phyloP scores from a whole-genome alignment of 2,797 vertebrate species.

The Lophotriccus pileatus region DNA sequence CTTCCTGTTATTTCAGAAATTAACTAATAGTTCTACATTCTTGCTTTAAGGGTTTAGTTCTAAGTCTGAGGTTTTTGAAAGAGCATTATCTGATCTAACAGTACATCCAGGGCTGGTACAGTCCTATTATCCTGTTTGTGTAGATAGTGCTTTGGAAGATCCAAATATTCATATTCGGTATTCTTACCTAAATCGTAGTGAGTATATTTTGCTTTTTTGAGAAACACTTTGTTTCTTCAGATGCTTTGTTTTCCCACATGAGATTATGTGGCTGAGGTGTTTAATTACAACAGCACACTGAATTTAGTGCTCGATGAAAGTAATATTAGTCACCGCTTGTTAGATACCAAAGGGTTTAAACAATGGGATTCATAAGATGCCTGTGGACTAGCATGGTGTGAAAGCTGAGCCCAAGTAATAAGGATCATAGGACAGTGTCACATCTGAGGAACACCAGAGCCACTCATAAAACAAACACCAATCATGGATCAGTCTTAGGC shows the following conservation, averaged over 20 bases:
- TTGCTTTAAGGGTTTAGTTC: not conserved
- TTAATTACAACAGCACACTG: not conserved
- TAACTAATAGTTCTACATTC: not conserved
- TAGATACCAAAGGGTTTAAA: slow-evolving; percentile 29
- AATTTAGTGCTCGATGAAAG: not conserved
- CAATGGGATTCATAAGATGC: slow-evolving; percentile 22
- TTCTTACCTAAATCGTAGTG: not conserved
- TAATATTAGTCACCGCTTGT: not conserved
- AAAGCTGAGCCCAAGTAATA: slow-evolving; percentile 10
- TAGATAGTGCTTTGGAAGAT: not conserved
- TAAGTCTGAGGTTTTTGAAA: not conserved
- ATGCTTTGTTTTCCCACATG: not conserved
- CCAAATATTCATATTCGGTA: not conserved
- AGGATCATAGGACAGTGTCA: not conserved
- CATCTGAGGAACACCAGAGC: not conserved
- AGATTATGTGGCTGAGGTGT: not conserved
- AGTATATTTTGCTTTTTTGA: not conserved
- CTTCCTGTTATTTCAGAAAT: not conserved
- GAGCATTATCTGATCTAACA: not conserved
- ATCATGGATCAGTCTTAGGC: not conserved
- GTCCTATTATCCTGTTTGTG: not conserved
- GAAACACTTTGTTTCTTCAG: not conserved
- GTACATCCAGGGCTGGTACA: not conserved
- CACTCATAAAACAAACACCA: not conserved
- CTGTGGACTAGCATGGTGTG: not conserved